Evolutionary conservation across 2,113 vertebrate genomes (phyloP).

Genomic region (Genyomyrus donnyi): DNA sequence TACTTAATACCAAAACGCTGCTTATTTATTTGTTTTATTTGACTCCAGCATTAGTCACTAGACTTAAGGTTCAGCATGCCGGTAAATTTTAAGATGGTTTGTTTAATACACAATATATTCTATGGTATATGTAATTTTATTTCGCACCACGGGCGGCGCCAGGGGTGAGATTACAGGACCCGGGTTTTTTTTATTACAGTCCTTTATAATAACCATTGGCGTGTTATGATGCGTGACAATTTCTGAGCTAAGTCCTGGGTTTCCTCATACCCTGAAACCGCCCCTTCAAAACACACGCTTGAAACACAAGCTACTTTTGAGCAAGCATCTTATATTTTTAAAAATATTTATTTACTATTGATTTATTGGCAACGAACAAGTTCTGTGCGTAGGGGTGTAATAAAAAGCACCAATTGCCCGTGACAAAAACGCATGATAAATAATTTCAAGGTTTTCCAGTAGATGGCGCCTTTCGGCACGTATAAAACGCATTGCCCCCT

Average conservation of each 20-base stretch:
- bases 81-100: background rate
- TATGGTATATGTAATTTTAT: background rate
- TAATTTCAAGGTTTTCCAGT: slow-evolving; percentile 35
- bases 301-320: background rate
- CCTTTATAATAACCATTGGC: background rate
- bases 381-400: background rate
- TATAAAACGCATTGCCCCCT: slow-evolving; percentile 1
- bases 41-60: background rate
- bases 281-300: background rate
- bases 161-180: background rate
- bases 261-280: background rate
- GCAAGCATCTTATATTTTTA: background rate
- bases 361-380: background rate
- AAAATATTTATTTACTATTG: background rate
- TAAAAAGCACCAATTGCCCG: background rate
- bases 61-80: background rate
- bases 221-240: background rate
- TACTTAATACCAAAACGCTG: background rate
- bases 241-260: background rate
- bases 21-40: background rate
- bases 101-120: background rate
- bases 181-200: background rate
- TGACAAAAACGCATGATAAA: background rate
- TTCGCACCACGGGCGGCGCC: background rate
- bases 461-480: slow-evolving; percentile 44